Percentiles rank a stretch among this genome's conserved stretches.
Evolutionary conservation across 2,797 vertebrate species (phyloP).

Genomic region (Strix occidentalis): DNA sequence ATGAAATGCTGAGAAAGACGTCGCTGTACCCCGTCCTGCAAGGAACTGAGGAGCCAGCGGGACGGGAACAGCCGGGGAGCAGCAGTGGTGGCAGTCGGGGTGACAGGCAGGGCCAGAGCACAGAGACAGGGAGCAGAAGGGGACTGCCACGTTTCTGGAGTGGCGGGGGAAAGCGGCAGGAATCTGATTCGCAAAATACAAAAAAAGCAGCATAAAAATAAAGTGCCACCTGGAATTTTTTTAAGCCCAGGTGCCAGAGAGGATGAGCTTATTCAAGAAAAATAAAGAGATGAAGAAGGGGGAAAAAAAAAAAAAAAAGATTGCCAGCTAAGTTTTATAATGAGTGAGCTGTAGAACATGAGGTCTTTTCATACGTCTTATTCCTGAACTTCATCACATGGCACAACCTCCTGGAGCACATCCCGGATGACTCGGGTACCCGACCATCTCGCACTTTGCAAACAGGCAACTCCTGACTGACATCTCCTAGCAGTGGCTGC

Average conservation of each 20-base stretch:
- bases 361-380: neutral
- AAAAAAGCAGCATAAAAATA: neutral
- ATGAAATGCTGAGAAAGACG: neutral
- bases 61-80: neutral
- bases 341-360: neutral
- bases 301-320: neutral
- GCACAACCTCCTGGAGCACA: neutral
- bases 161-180: neutral
- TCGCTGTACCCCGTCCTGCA: rapidly evolving
- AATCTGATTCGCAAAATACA: neutral
- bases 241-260: neutral
- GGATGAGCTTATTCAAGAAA: neutral
- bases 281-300: neutral
- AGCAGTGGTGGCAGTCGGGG: neutral
- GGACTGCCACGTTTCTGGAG: neutral
- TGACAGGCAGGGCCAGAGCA: neutral
- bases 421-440: rapidly evolving
- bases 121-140: neutral
- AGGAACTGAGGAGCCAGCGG: neutral
- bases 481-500: neutral
- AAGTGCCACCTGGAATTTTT: neutral
- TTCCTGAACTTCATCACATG: neutral
- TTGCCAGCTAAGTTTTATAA: neutral
- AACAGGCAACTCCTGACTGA: neutral
- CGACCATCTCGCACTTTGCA: neutral